Evolutionary conservation across 2,113 vertebrate genomes (phyloP).

Genomic region (Vidua macroura): DNA sequence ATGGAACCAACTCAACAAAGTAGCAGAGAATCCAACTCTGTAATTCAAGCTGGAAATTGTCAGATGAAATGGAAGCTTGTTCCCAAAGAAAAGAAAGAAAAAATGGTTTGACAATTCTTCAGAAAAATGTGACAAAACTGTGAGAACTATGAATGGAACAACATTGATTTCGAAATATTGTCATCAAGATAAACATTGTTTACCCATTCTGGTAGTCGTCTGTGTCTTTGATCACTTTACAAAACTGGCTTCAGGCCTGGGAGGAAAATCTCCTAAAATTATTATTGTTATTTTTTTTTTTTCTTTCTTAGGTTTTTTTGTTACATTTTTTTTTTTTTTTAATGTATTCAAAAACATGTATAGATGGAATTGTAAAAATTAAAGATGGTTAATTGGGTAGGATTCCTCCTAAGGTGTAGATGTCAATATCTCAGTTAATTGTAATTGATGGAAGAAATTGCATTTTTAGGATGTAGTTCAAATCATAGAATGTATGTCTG

Average conservation of each 20-base stretch:
- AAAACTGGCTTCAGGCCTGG: neutral
- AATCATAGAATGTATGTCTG: neutral
- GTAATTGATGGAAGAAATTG: neutral
- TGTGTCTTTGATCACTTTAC: neutral
- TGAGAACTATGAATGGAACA: neutral
- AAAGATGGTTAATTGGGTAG: neutral
- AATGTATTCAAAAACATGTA: accelerated
- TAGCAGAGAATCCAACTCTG: neutral
- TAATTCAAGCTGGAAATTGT: neutral
- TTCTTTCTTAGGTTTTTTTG: neutral
- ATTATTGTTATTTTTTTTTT: neutral
- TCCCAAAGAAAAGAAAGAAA: neutral
- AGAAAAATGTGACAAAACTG: neutral
- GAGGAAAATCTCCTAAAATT: neutral
- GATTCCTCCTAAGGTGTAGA: neutral
- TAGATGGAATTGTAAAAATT: neutral
- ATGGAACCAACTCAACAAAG: neutral
- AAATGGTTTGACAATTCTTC: neutral
- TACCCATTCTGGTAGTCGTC: neutral
- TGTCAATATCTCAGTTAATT: neutral
- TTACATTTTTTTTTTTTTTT: neutral
- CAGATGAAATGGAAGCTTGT: neutral
- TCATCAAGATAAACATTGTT: neutral
- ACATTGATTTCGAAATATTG: neutral
- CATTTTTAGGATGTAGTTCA: neutral